Evolutionary conservation across 2,888 invertebrate genomes (phyloP).

Genomic region (Drosophila birchii): DNA sequence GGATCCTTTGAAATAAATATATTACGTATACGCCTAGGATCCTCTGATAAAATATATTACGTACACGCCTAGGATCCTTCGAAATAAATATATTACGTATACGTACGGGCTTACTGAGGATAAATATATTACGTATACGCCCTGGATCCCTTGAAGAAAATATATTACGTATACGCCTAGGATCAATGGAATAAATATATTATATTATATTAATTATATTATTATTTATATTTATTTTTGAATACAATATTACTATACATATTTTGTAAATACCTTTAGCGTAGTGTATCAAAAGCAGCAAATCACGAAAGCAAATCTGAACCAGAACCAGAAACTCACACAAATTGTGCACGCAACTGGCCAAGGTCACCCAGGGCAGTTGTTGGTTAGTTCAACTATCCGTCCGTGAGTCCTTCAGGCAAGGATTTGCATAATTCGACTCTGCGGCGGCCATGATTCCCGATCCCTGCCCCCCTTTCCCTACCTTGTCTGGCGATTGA

Average conservation of each 20-base stretch:
- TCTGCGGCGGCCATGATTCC: conserved; percentile 50
- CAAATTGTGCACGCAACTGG: conserved; percentile 72
- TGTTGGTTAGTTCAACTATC: conserved; percentile 15
- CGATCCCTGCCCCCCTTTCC: neutral
- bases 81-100: neutral
- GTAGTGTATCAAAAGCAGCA: conserved; percentile 31
- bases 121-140: neutral
- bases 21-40: no score
- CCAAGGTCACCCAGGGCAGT: conserved; percentile 62
- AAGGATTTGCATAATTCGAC: conserved; percentile 64
- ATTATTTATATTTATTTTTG: neutral
- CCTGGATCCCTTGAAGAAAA: neutral
- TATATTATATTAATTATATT: no score
- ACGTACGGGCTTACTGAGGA: neutral
- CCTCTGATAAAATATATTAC: no score
- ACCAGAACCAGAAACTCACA: conserved; percentile 48
- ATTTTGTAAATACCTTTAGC: neutral
- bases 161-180: no score
- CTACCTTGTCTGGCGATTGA: conserved; percentile 53
- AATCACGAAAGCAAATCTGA: conserved; percentile 58
- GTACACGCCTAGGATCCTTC: no score
- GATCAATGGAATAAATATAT: no score
- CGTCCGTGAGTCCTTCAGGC: conserved; percentile 20
- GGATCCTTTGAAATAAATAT: neutral
- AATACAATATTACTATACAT: no score